These are phyloP conservation scores for Aleiodes testaceus DNA, from an alignment of 2,888 invertebrate genomes.

Conservation along the genomic window DNA sequence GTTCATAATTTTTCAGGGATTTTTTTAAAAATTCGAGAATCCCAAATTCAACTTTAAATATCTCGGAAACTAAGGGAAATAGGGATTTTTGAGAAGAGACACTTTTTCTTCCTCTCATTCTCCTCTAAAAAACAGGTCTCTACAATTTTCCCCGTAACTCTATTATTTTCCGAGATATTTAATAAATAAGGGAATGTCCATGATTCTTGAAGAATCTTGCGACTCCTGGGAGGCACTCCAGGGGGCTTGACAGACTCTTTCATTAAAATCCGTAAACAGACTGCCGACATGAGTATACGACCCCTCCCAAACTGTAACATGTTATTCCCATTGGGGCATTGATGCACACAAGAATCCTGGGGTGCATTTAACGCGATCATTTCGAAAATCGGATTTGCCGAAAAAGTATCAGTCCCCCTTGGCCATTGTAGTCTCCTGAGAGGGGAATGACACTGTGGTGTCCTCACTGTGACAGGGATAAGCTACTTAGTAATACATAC, in stretches of 20 bases:
- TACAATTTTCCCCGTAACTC: no score
- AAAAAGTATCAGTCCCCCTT: constrained; percentile 23
- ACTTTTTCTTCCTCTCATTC: no score
- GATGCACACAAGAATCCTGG: constrained; percentile 54
- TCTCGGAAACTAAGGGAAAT: neutral
- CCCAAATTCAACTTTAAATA: neutral
- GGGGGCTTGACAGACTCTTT: constrained; percentile 37
- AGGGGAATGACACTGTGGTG: constrained; percentile 62
- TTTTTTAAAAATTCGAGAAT: no score
- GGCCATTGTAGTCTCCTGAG: constrained; percentile 22
- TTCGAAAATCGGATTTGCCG: constrained; percentile 24
- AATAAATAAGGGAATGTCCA: no score
- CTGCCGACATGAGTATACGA: constrained; percentile 17
- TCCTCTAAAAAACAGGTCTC: no score
- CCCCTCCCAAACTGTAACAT: constrained; percentile 30
- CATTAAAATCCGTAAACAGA: constrained; percentile 26
- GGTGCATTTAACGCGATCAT: constrained; percentile 63
- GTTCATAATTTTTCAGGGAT: neutral
- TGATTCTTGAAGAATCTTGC: neutral
- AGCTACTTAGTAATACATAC: constrained; percentile 66
- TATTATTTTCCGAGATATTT: neutral
- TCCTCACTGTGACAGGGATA: constrained; percentile 50
- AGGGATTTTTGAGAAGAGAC: no score
- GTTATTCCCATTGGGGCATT: constrained; percentile 31
- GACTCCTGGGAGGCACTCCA: constrained; percentile 31